Percentiles rank a stretch among this genome's conserved stretches.
Conservation (phyloP, 2,797 vertebrate species). For the Argyrosomus regius region DNA sequence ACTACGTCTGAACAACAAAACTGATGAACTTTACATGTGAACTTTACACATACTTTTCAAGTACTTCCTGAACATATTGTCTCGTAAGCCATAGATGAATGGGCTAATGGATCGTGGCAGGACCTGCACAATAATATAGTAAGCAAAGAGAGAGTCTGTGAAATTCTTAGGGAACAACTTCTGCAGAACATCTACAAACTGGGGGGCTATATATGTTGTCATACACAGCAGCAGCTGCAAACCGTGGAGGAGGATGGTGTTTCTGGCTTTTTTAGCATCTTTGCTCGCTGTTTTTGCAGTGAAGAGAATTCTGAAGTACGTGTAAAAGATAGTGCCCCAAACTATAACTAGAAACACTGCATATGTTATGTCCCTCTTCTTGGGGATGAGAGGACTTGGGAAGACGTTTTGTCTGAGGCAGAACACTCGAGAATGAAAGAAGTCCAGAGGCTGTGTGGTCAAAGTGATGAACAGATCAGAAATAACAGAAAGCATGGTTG, state of each 20-base stretch:
- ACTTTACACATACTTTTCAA: conserved; percentile 44
- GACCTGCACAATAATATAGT: conserved; percentile 50
- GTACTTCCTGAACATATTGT: conserved; percentile 61
- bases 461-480: conserved; percentile 74
- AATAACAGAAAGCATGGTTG: conserved; percentile 66
- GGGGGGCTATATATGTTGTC: conserved; percentile 20
- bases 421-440: conserved; percentile 62
- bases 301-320: conserved; percentile 79
- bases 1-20: no score
- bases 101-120: conserved; percentile 65
- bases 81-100: conserved; percentile 68
- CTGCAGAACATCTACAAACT: conserved; percentile 11
- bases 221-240: conserved; percentile 64
- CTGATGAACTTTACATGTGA: no score
- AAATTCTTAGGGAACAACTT: conserved; percentile 30
- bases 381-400: conserved; percentile 39
- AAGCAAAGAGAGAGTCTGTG: conserved; percentile 36
- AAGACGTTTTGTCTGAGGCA: conserved; percentile 72
- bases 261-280: conserved; percentile 73
- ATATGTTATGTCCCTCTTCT: conserved; percentile 65
- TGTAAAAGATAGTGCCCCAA: conserved; percentile 78
- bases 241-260: conserved; percentile 72
- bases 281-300: conserved; percentile 63
- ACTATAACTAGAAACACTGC: conserved; percentile 69
- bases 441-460: conserved; percentile 58